These are phyloP conservation scores for Catharus ustulatus DNA, from an alignment of 2,797 vertebrate species.

Conservation along the genomic window DNA sequence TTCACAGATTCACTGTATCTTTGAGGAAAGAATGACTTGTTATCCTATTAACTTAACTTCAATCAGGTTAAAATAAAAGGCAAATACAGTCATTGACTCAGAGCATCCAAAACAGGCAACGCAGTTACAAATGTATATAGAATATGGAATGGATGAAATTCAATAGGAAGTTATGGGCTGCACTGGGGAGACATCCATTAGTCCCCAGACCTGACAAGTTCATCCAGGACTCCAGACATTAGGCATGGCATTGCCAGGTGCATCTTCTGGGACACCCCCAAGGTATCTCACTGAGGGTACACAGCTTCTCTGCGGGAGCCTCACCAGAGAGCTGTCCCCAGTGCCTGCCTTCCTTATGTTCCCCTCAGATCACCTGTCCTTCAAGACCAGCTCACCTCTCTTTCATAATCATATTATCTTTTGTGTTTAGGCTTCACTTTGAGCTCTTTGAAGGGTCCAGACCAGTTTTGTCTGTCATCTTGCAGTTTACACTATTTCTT, in stretches of 20 bases:
- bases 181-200: not conserved
- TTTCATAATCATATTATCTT: not conserved
- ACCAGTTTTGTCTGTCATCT: not conserved
- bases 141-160: not conserved
- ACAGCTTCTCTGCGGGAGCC: not conserved
- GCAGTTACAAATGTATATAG: not conserved
- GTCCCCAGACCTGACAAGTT: not conserved
- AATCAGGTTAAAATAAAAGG: not conserved
- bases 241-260: accelerated
- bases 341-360: not conserved
- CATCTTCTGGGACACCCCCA: not conserved
- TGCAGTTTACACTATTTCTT: not conserved
- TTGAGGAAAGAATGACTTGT: not conserved
- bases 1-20: constrained; percentile 4
- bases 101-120: not conserved
- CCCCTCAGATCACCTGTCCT: not conserved
- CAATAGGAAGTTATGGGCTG: not conserved
- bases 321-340: not conserved
- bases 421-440: not conserved
- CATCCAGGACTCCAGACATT: not conserved
- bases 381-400: not conserved
- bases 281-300: not conserved
- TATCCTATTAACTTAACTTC: not conserved
- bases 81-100: not conserved
- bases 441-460: not conserved